These are phyloP conservation scores for Sphaerophoria taeniata DNA, from an alignment of 2,888 invertebrate genomes.

Conservation along the genomic window DNA sequence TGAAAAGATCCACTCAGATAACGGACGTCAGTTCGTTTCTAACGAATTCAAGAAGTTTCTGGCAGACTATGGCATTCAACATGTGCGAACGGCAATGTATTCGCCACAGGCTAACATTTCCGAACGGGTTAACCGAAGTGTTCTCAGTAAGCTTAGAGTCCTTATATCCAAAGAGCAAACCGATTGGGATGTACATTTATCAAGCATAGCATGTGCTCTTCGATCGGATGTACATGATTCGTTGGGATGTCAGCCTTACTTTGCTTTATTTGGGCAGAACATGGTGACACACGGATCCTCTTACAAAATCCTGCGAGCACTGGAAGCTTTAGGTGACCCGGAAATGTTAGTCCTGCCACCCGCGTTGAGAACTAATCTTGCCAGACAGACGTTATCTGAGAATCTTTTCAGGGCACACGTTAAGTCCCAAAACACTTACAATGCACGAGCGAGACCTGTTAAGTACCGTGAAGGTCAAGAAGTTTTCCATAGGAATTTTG, in stretches of 20 bases:
- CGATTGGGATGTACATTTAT: background rate
- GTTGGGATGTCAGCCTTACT: background rate
- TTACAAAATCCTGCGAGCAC: background rate
- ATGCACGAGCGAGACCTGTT: background rate
- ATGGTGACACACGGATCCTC: background rate
- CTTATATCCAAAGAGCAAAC: background rate
- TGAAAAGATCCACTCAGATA: background rate
- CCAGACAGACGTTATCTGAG: background rate
- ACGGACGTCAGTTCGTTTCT: background rate
- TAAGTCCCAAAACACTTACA: background rate
- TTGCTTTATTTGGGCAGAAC: background rate
- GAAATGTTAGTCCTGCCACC: too few relatives aligned
- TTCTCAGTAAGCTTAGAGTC: background rate
- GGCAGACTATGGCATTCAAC: background rate
- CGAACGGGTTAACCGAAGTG: background rate
- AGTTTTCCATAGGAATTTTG: too few relatives aligned
- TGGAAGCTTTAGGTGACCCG: background rate
- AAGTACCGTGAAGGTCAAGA: background rate
- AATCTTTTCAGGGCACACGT: slow-evolving; percentile 3
- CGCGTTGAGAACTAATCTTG: too few relatives aligned
- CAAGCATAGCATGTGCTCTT: background rate
- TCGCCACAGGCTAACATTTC: background rate
- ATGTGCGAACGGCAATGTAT: slow-evolving; percentile 6
- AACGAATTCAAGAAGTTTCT: background rate
- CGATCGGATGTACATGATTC: background rate